A percentile compares a stretch with the other conserved stretches of the same genome.
phyloP scores from a whole-genome alignment of 2,797 vertebrate genomes.

The Atherinosoma microstoma region DNA sequence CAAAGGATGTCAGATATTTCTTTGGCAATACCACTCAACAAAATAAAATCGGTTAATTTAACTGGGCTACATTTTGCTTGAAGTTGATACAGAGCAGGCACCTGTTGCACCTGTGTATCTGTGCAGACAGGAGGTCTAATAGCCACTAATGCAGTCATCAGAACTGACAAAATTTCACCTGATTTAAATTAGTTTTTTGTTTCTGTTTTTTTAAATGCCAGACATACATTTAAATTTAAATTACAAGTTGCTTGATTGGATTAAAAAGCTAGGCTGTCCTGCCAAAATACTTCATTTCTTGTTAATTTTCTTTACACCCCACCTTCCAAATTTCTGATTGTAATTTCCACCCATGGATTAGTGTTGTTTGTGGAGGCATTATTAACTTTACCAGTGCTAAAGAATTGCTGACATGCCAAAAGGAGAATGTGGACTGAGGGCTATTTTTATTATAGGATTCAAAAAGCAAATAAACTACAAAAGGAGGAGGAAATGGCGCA shows the following conservation, averaged over 20 bases:
- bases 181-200: no score
- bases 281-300: background rate
- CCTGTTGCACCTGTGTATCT: no score
- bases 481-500: slow-evolving; percentile 27
- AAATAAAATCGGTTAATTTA: no score
- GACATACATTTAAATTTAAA: background rate
- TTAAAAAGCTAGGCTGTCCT: background rate
- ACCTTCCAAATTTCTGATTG: background rate
- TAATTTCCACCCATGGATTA: background rate
- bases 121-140: background rate
- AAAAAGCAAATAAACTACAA: slow-evolving; percentile 66
- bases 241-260: background rate
- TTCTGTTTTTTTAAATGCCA: background rate
- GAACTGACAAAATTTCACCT: no score
- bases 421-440: background rate
- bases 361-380: slow-evolving; percentile 27
- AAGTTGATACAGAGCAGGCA: no score
- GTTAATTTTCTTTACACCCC: no score
- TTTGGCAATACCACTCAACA: no score
- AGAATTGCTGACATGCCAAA: slow-evolving; percentile 25
- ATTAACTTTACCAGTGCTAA: slow-evolving; percentile 14
- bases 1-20: no score
- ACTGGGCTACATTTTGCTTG: no score
- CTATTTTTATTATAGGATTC: slow-evolving; percentile 34
- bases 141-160: no score